Conservation (phyloP, 2,888 invertebrate species). For the Tetranychus truncatus region DNA sequence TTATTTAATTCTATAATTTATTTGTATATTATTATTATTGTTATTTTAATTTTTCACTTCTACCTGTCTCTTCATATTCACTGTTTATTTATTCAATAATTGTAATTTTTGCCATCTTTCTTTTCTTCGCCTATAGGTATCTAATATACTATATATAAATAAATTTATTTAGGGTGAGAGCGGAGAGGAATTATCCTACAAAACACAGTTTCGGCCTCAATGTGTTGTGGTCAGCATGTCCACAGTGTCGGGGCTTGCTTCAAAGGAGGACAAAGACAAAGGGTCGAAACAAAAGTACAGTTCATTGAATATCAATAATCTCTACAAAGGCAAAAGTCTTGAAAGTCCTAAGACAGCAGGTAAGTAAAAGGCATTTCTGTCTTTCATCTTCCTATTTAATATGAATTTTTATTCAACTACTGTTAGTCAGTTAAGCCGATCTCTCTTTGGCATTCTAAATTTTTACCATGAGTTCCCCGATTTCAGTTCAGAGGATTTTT, state of each 20-base stretch:
- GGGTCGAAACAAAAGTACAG: constrained; percentile 64
- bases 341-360: constrained; percentile 35
- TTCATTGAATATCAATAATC: constrained; percentile 91
- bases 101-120: background rate
- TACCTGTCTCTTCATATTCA: no score
- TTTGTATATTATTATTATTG: no score
- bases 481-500: background rate
- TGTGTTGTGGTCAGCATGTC: constrained; percentile 91
- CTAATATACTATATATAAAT: background rate
- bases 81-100: background rate
- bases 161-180: background rate
- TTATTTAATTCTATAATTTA: no score
- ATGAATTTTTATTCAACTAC: background rate
- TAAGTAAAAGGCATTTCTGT: constrained; percentile 24
- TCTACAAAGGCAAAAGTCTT: constrained; percentile 50
- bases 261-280: constrained; percentile 49
- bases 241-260: constrained; percentile 68
- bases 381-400: background rate
- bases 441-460: background rate
- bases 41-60: no score
- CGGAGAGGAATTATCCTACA: background rate
- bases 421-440: background rate
- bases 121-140: background rate
- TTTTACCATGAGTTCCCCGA: background rate
- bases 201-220: constrained; percentile 38